Base-by-base conservation (phyloP, 2,888 invertebrate genomes). In the Ceraclea dissimilis region DNA sequence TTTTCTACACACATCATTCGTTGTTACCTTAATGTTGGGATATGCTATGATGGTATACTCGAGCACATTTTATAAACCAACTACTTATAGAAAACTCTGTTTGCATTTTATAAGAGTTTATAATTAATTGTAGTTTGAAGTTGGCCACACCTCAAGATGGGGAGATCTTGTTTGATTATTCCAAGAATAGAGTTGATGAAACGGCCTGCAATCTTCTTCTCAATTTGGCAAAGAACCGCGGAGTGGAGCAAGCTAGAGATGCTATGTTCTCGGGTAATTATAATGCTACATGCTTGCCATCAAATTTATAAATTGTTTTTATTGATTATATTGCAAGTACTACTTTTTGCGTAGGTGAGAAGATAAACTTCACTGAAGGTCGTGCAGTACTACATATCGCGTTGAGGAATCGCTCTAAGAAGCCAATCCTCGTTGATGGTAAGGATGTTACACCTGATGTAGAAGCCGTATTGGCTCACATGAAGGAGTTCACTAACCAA, bases 311-410 rank as follows among this genome's bases (percentile, higher is more conserved):
- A 4, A 26, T n/a, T n/a, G 26, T 26, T 6, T 26, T 4, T 26
- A 26, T 26, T 26, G 4, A 6, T 26, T 26, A 26, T 26, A 6
- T 26, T 26, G 26, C 26, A 6, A 10, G 4, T 26, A 26, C 26
- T 26, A 4, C n/a, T n/a, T 6, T 26, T 26, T 26, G 26, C 26
- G n/a, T n/a, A 77, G 99, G 97, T n/a, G 82, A 90, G 66, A 93
- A 91, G 71, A 98, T 99, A 63, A 99, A 99, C 76, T 93, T 95
- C 68, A 99, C 99, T 0, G 99, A 99, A 73, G 84, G 91, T 69
- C 83, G 99, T 54, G 91, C 98, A 16, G 99, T 99, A 0, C 76
- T 99, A 8, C 99, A 99, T 70, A 80, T 90, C 17, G 99, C 99
- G 2, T 79, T 99, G 46, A 84, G 99, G 54, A 96, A 98, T 73